A percentile compares a stretch with the other conserved stretches of the same genome.
Conservation (phyloP, 2,113 vertebrate species). For the Eira barbara region DNA sequence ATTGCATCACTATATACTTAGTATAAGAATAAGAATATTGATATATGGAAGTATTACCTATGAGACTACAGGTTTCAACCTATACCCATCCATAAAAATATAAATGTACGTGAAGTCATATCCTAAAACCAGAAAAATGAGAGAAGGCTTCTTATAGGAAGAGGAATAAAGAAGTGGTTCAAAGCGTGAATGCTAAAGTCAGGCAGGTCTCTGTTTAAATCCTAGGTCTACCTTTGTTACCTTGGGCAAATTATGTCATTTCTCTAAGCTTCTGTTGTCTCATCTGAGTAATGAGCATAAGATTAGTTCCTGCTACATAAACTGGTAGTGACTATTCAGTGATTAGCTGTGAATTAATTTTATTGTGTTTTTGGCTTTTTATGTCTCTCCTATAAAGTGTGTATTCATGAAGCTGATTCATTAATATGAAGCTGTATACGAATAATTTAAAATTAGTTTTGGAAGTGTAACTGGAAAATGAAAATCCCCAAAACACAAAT, state of each 20-base stretch:
- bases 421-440: not conserved
- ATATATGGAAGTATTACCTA: not conserved
- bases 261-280: not conserved
- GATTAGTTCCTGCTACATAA: not conserved
- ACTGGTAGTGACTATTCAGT: not conserved
- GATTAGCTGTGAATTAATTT: not conserved
- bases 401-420: not conserved
- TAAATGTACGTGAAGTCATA: not conserved
- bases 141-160: not conserved
- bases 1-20: not conserved
- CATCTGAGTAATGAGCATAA: not conserved
- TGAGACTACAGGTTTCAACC: not conserved
- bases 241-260: not conserved
- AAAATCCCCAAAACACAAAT: not conserved
- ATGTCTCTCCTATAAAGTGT: not conserved
- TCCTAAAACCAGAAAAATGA: not conserved
- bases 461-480: not conserved
- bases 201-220: not conserved
- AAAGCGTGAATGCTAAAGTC: not conserved
- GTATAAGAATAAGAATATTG: not conserved
- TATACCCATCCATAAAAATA: not conserved
- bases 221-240: not conserved
- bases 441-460: not conserved
- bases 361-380: not conserved
- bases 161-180: not conserved